Conservation (phyloP, 2,797 vertebrate genomes). For the Danio tinwini region DNA sequence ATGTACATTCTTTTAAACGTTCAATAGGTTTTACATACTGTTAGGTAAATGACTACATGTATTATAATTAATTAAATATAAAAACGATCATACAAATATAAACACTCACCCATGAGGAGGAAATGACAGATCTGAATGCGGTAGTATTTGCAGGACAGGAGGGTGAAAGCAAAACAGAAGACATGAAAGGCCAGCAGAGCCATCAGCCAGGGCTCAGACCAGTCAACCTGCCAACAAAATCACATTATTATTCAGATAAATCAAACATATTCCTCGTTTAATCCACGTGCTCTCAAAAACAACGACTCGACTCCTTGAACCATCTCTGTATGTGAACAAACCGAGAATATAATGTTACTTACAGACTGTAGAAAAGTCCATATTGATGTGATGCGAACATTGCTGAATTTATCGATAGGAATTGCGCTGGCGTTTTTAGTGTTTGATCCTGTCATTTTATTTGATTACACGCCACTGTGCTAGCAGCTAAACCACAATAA, state of each 20-base stretch:
- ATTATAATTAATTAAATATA: no score
- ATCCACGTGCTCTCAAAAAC: neutral
- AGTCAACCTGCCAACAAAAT: conserved; percentile 80
- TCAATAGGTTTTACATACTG: no score
- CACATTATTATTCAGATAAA: neutral
- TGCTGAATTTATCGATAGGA: conserved; percentile 78
- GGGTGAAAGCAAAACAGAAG: conserved; percentile 84
- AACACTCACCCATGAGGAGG: conserved; percentile 86
- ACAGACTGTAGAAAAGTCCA: conserved; percentile 84
- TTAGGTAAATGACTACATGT: no score
- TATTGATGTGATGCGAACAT: conserved; percentile 78
- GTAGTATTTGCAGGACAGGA: conserved; percentile 83
- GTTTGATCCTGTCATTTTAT: conserved; percentile 72
- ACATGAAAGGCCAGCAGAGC: conserved; percentile 84
- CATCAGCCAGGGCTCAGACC: conserved; percentile 93
- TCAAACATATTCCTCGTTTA: neutral
- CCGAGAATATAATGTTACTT: conserved; percentile 58
- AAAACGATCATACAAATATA: no score
- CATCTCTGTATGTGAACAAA: neutral
- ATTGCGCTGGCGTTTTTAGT: conserved; percentile 70
- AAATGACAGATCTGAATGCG: conserved; percentile 89
- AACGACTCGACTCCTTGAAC: neutral
- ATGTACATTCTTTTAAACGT: no score
- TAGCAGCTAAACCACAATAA: neutral
- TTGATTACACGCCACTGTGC: neutral